Evolutionary conservation across 2,113 vertebrate species (phyloP).

Genomic region (Ammospiza nelsoni): DNA sequence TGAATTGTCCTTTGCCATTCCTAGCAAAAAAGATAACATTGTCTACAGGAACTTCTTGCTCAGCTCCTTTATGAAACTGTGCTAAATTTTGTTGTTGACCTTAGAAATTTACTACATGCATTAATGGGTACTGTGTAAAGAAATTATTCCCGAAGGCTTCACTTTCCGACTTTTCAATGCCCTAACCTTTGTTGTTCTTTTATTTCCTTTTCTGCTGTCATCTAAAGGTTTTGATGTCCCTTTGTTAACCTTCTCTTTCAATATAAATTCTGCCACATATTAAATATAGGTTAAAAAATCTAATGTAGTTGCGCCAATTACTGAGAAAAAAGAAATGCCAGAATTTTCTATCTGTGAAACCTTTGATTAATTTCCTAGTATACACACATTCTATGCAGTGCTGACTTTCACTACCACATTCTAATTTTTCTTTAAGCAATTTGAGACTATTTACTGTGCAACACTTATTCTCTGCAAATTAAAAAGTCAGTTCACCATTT

Average conservation of each 20-base stretch:
- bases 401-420: background rate
- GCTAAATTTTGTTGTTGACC: constrained; percentile 33
- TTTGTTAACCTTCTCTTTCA: background rate
- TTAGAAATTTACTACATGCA: constrained; percentile 19
- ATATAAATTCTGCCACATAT: background rate
- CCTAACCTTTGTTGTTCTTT: background rate
- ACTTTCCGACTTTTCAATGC: background rate
- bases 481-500: background rate
- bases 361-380: background rate
- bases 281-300: background rate
- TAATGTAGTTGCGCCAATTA: background rate
- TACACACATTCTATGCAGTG: background rate
- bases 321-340: background rate
- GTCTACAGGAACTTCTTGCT: background rate
- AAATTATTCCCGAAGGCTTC: background rate
- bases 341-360: background rate
- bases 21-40: constrained; percentile 1
- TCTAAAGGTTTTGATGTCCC: background rate
- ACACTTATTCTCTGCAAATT: background rate
- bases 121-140: constrained; percentile 6
- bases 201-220: background rate
- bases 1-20: background rate
- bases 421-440: background rate
- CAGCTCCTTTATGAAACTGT: background rate
- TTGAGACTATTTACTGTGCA: background rate